Base-by-base conservation (phyloP, 2,888 invertebrate species). In the Nematopogon swammerdamellus region DNA sequence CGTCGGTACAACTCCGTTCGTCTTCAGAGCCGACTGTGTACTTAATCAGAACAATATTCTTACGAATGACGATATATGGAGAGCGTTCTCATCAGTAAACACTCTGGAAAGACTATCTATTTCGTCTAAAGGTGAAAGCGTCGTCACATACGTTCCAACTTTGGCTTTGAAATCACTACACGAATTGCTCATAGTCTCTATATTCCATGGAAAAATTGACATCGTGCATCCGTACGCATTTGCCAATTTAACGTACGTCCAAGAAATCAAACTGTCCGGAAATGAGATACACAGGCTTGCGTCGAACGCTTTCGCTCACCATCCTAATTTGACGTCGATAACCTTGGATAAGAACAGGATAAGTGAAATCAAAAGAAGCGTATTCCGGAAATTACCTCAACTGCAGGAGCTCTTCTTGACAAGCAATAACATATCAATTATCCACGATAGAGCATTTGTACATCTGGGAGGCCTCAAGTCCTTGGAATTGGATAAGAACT, bases 401-500 rank as follows among this genome's bases (percentile, higher is more conserved):
- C 67, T 91, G 52, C 83, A 85, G 54, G 84, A 86, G 52, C 80
- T 97, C 36, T 88, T 84, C 59, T 76, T 97, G 45, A 92, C 92
- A 56, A 87, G 86, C 58, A 97, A 97, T 68, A 87, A 89, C 61
- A 82, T 97, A 52, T 88, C 88, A 49, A 86, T 86, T 6, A 80
- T 95, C 50, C 95, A 96, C 55, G 92, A 94, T 52, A 88, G 86
- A 59, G 89, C 96, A n/a, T 93, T 91, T 58, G 70, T 82, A 51
- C 82, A 87, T 57, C 70, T 91, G 58, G 70, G 71, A 0, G 85
- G 87, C 58, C 74, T 95, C 48, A 83, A 84, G 51, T 89, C 88
- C 55, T 70, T 96, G 48, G 92, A 94, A 65, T 74, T 95, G 53
- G 89, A 89, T 58, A 81, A 82, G 57, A 92, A 88, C 66, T 83